Evolutionary conservation across 2,888 invertebrate species (phyloP).

Genomic region (Cheilosia variabilis): DNA sequence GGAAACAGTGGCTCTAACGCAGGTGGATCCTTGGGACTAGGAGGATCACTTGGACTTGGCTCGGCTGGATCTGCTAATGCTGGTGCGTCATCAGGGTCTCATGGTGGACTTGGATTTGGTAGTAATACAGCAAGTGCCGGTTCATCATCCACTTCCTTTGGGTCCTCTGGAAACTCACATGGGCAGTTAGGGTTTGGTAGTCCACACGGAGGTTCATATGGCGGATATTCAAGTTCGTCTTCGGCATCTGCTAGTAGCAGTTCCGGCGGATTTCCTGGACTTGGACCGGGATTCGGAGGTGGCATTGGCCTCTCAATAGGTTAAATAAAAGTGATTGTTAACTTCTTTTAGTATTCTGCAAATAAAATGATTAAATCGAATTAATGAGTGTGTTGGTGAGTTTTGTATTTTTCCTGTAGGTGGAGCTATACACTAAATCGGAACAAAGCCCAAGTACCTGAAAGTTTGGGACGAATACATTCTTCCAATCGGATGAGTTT

Average conservation of each 20-base stretch:
- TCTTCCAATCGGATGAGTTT: too few relatives aligned
- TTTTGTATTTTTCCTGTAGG: not conserved
- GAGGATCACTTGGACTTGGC: not conserved
- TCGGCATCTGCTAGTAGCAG: not conserved
- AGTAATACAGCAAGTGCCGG: not conserved
- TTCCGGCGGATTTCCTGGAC: not conserved
- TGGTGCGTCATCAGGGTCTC: not conserved
- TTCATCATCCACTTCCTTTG: not conserved
- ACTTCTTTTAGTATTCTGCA: not conserved
- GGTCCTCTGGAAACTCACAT: not conserved
- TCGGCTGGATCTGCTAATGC: not conserved
- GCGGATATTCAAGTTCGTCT: not conserved
- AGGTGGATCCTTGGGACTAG: conserved; percentile 6
- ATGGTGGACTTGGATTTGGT: conserved; percentile 3
- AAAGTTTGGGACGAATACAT: too few relatives aligned
- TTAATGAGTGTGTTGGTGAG: too few relatives aligned
- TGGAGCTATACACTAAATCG: not conserved
- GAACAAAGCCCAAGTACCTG: not conserved
- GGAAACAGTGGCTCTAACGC: not conserved
- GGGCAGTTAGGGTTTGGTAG: not conserved
- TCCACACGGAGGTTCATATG: not conserved
- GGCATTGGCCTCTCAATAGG: conserved; percentile 27
- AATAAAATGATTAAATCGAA: not conserved
- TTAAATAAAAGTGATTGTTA: not conserved
- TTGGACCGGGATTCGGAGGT: conserved; percentile 16